Base-by-base conservation (phyloP, 2,888 invertebrate genomes). In the Macrosoma leucophasiata region DNA sequence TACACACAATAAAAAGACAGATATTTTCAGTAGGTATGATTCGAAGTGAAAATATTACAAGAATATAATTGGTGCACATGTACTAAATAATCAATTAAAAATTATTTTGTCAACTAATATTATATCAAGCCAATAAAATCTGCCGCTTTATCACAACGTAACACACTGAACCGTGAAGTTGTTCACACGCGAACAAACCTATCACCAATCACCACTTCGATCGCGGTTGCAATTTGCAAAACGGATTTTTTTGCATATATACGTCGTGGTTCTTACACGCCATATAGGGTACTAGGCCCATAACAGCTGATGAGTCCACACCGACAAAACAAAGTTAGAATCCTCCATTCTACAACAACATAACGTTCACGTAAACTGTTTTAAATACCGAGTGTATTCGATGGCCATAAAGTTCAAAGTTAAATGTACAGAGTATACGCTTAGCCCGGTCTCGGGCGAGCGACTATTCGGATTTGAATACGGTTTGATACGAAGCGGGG, bases 261-360 rank as follows among this genome's bases (percentile, higher is more conserved):
- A 73, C 78, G 78, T 72, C 68, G 58, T 58, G 49, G 49, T 61
- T 43, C 52, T 41, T 39, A 60, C 61, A 55, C 62, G 61, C 53
- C 62, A 57, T 62, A 55, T 56, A 60, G 51, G 62, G 55, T 57
- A 79, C 81, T 78, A 78, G 69, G 52, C 58, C 55, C 48, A 58
- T 61, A 75, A 75, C 79, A 81, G 79, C 81, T 82, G 81, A 75
- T 74, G 68, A 71, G 74, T 73, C 76, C 76, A 70, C 74, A 62
- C 66, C 55, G 72, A 65, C 77, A 76, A 76, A 78, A 79, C 75
- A 79, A 72, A 66, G 62, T 58, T 39, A 35, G 41, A 33, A 36
- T 36, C 36, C 39, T 37, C 29, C 41, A 46, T 43, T 33, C 45
- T 41, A 35, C 30, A 56, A 62, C 44, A 48, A 30, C 65, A 38